These are phyloP conservation scores for Craseonycteris thonglongyai DNA, from an alignment of 2,113 vertebrate species.

Conservation along the genomic window DNA sequence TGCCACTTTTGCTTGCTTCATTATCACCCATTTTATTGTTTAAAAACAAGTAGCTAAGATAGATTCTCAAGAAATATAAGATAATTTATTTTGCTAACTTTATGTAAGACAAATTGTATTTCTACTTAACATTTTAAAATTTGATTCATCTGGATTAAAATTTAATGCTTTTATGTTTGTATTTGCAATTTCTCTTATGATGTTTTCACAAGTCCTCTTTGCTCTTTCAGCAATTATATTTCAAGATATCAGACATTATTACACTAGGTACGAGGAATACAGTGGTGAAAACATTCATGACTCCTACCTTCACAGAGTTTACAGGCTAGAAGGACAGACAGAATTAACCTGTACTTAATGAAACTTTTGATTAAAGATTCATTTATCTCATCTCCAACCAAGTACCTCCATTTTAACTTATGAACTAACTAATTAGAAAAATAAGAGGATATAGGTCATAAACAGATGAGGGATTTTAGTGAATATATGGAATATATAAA, in stretches of 20 bases:
- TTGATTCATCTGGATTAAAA: background rate
- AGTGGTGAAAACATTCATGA: background rate
- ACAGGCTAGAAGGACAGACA: background rate
- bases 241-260: background rate
- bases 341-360: background rate
- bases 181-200: background rate
- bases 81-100: background rate
- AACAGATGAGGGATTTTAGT: background rate
- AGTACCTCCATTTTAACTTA: background rate
- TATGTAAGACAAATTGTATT: background rate
- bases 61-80: background rate
- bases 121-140: background rate
- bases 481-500: background rate
- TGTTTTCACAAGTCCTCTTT: background rate
- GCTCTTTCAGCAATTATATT: background rate
- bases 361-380: background rate
- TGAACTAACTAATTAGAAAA: background rate
- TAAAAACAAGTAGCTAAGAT: background rate
- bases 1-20: background rate
- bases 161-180: background rate
- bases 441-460: background rate
- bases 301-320: background rate
- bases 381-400: background rate
- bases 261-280: background rate
- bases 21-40: background rate